phyloP scores from a whole-genome alignment of 2,888 invertebrate species.

The Spilosoma lubricipeda region DNA sequence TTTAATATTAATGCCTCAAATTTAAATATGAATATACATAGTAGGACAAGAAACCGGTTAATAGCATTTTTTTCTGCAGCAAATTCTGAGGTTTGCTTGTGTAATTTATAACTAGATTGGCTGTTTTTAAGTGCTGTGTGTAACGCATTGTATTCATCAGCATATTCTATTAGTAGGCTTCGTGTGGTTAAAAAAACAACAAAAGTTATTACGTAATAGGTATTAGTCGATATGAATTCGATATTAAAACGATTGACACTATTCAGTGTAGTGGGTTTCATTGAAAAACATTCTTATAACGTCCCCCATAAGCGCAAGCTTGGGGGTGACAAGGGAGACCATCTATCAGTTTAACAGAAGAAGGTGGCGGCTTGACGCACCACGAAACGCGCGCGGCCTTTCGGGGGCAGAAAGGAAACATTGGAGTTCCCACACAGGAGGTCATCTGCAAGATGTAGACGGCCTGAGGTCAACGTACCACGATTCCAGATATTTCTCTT shows the following conservation, averaged over 20 bases:
- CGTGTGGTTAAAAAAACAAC: constrained; percentile 45
- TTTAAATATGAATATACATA: constrained; percentile 1
- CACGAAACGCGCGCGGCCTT: too few relatives aligned
- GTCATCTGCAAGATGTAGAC: too few relatives aligned
- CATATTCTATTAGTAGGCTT: constrained; percentile 15
- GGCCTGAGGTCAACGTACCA: too few relatives aligned
- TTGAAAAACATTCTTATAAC: background rate
- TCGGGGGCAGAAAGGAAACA: too few relatives aligned
- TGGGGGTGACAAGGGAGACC: too few relatives aligned
- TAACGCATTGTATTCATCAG: constrained; percentile 35
- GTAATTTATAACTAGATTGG: constrained; percentile 16
- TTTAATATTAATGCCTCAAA: constrained; percentile 10
- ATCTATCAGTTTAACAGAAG: too few relatives aligned
- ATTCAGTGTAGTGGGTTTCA: constrained; percentile 11
- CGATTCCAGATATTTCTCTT: too few relatives aligned
- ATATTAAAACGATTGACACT: constrained; percentile 57
- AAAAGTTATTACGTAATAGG: constrained; percentile 55
- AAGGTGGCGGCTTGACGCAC: too few relatives aligned
- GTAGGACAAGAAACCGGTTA: background rate
- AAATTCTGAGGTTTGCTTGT: constrained; percentile 1
- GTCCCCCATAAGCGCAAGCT: too few relatives aligned
- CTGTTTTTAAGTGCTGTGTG: constrained; percentile 35
- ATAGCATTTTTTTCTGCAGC: background rate
- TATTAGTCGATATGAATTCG: constrained; percentile 34
- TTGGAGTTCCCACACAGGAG: too few relatives aligned